Percentiles rank a stretch among this genome's conserved stretches.
phyloP scores from a whole-genome alignment of 2,888 invertebrate genomes.

The Xanthorhoe spadicearia region DNA sequence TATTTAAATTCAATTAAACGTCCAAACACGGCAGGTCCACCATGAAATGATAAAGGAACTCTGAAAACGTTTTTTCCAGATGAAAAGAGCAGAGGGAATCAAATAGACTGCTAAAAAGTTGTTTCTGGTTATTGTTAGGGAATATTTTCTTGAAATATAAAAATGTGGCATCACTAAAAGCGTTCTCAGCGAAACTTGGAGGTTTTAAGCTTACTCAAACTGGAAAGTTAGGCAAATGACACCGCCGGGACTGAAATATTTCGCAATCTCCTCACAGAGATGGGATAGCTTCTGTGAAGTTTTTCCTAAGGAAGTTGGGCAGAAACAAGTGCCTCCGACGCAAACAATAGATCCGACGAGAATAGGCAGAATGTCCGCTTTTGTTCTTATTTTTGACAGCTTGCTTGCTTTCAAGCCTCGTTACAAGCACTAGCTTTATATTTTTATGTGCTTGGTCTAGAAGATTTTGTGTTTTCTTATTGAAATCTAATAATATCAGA shows the following conservation, averaged over 20 bases:
- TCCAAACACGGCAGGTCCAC: conserved; percentile 29
- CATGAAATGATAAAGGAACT: conserved; percentile 43
- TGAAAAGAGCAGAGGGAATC: conserved; percentile 44
- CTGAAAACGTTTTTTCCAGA: conserved; percentile 38
- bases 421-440: conserved; percentile 40
- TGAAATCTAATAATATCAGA: not conserved
- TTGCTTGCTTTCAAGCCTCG: conserved; percentile 37
- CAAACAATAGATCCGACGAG: conserved; percentile 65
- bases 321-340: conserved; percentile 56
- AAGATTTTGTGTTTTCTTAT: not conserved
- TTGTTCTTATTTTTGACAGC: conserved; percentile 57
- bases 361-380: conserved; percentile 65
- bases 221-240: conserved; percentile 79
- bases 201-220: conserved; percentile 78
- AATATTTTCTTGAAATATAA: conserved; percentile 59
- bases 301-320: conserved; percentile 67
- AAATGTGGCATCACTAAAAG: conserved; percentile 61
- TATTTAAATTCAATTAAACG: conserved; percentile 37
- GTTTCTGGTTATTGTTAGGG: conserved; percentile 53
- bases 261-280: conserved; percentile 73
- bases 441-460: conserved; percentile 13
- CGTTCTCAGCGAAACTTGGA: conserved; percentile 64
- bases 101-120: conserved; percentile 52
- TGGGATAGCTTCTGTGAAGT: conserved; percentile 65
- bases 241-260: conserved; percentile 76